Evolutionary conservation across 2,797 vertebrate genomes (phyloP).

Genomic region (Anas flavirostris): DNA sequence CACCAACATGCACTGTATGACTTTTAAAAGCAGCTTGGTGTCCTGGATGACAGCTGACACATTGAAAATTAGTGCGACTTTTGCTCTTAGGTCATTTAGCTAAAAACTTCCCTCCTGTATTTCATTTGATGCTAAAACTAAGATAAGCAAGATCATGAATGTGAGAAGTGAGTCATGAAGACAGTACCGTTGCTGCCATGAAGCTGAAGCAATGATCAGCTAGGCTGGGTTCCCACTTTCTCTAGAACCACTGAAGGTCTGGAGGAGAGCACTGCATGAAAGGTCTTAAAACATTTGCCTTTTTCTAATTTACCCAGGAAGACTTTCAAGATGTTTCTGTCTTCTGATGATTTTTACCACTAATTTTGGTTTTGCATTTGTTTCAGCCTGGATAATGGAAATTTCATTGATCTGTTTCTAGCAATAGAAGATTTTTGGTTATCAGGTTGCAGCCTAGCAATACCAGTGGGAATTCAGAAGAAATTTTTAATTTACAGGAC

Average conservation of each 20-base stretch:
- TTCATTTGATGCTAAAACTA: not conserved
- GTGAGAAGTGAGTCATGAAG: not conserved
- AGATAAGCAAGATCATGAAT: not conserved
- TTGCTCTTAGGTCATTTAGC: not conserved
- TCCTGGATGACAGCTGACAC: not conserved
- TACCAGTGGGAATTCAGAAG: not conserved
- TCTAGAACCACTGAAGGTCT: not conserved
- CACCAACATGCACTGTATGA: not conserved
- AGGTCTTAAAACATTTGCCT: not conserved
- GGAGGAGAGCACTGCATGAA: accelerated
- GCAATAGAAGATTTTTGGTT: not conserved
- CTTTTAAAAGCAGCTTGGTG: not conserved
- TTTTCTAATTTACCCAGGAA: not conserved
- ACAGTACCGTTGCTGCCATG: not conserved
- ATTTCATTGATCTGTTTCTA: not conserved
- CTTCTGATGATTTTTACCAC: not conserved
- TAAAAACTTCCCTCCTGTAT: not conserved
- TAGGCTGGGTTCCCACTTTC: not conserved
- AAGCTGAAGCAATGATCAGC: not conserved
- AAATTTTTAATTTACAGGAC: conserved; percentile 17
- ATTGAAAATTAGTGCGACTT: not conserved
- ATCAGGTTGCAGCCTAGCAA: not conserved
- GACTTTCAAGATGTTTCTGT: not conserved
- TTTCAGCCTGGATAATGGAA: not conserved
- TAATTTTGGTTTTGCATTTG: not conserved